phyloP scores from a whole-genome alignment of 1,140 invertebrate species.

The Trichogramma pretiosum region DNA sequence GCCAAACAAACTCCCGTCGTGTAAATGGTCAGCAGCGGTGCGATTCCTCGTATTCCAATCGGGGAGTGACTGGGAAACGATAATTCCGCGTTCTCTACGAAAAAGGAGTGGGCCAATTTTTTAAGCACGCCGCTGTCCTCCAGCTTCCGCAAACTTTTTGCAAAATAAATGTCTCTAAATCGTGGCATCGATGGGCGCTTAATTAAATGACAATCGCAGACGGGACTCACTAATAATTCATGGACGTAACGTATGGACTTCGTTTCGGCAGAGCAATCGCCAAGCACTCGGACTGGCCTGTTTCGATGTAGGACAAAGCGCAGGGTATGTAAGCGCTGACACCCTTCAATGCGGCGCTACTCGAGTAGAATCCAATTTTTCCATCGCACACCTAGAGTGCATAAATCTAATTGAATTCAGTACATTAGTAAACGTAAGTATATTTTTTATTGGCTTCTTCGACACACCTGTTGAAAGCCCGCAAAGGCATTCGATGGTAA shows the following conservation, averaged over 20 bases:
- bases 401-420: too few relatives aligned
- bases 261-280: background rate
- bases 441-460: too few relatives aligned
- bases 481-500: background rate
- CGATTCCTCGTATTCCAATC: background rate
- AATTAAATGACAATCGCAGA: too few relatives aligned
- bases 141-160: slow-evolving; percentile 3
- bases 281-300: slow-evolving; percentile 5
- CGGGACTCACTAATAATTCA: slow-evolving; percentile 8
- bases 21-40: background rate
- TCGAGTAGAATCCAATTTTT: slow-evolving; percentile 6
- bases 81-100: background rate
- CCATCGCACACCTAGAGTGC: background rate
- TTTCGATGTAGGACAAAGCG: slow-evolving; percentile 1
- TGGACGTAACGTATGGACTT: slow-evolving; percentile 1
- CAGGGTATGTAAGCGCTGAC: slow-evolving; percentile 1
- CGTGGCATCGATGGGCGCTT: too few relatives aligned
- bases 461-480: slow-evolving; percentile 3
- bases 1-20: background rate
- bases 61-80: background rate
- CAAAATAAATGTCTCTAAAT: too few relatives aligned
- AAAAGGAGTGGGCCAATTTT: background rate
- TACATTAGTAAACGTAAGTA: too few relatives aligned
- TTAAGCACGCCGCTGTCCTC: background rate
- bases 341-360: background rate